Evolutionary conservation across 2,888 invertebrate species (phyloP).

Genomic region (Noctua fimbriata): DNA sequence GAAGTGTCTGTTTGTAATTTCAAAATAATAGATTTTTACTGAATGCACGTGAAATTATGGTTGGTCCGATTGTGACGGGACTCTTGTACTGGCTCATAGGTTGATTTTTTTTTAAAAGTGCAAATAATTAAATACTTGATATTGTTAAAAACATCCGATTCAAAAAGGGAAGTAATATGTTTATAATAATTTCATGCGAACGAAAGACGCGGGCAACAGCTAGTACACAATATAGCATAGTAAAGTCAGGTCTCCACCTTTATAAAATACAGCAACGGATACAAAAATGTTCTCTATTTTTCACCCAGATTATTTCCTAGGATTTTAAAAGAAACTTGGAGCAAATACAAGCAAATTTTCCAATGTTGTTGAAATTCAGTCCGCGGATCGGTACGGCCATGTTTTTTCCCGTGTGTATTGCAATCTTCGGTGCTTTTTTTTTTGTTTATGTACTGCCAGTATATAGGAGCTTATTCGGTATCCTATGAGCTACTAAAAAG

Average conservation of each 20-base stretch:
- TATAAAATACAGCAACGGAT: constrained; percentile 13
- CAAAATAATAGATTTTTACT: no score
- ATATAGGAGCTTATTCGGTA: constrained; percentile 31
- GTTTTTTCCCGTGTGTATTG: constrained; percentile 65
- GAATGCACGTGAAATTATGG: no score
- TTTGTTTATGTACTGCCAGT: constrained; percentile 48
- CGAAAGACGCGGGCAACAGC: no score
- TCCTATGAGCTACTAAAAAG: neutral
- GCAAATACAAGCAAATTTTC: constrained; percentile 53
- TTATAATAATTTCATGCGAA: no score
- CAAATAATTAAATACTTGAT: no score
- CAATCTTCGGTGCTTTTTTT: constrained; percentile 65
- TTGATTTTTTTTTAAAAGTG: no score
- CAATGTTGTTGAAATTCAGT: constrained; percentile 61
- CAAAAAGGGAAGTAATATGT: no score
- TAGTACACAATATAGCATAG: neutral
- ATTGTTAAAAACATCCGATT: no score
- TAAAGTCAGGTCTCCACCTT: neutral
- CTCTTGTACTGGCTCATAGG: no score
- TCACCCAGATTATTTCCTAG: constrained; percentile 57
- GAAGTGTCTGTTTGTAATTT: no score
- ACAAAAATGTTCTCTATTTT: constrained; percentile 32
- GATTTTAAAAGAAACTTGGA: constrained; percentile 54
- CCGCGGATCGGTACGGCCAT: constrained; percentile 22
- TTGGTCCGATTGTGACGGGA: no score